Evolutionary conservation across 2,797 vertebrate species (phyloP), one percentile per base, ranked within the genome.

Genomic region (Etheostoma nigrum): DNA sequence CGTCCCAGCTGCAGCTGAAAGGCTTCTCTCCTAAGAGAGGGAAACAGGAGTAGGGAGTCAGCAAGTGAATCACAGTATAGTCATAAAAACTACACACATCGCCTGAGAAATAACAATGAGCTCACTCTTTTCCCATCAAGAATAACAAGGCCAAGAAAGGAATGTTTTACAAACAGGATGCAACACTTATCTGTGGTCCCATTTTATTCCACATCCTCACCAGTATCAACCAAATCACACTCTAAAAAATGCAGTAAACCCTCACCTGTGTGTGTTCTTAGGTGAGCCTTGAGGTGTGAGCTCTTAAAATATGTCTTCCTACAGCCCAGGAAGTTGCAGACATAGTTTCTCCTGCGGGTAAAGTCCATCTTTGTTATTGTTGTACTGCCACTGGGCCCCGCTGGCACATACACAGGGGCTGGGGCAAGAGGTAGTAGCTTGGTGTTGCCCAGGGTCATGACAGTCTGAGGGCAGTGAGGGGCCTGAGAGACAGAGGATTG

Each of bases 231-330:
- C 51, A 65, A 47, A 66, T 18, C 5, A 44, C 52, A 62, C 30
- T 40, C 21, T 55, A 21, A 0, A 19, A 4, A 21, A 14, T 42
- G 1, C 55, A 52, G 48, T 40, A 18, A 73, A 64, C 27, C 12
- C 96, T 60, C 91, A 99, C 98, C 98, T 84, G 98, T 99, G 94
- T 99, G 98, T 42, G 98, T 99, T 79, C 98, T 96, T n/a, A 99
- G 96, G 79, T 99, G 98, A 63, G 98, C 98, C 92, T 99, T 99
- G 78, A 99, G 98, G 86, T 99, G 98, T 1, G 98, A 99, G 70
- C 98, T 99, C 92, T 99, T 99, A 91, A 99, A 99, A 85, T 99
- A 99, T 0, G 98, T 99, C 93, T 99, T 99, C 85, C 96, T 96
- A 92, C 98, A 99, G 55, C 97, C 97, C 0, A 96, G 94, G 65